Base-by-base conservation (phyloP, 2,888 invertebrate genomes). In the Callyntrura sp. region DNA sequence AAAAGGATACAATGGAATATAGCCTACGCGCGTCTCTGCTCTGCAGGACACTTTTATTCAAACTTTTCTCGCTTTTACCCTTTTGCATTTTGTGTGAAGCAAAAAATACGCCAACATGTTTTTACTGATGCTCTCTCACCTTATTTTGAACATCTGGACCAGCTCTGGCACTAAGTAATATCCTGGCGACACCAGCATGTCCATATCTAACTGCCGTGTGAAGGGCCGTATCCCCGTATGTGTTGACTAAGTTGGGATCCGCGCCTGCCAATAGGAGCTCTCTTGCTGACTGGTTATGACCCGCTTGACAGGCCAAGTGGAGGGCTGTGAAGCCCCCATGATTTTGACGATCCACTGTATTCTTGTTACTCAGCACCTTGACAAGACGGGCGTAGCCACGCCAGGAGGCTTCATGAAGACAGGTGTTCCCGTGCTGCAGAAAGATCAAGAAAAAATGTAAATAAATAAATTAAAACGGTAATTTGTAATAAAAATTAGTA, bases 161-260 rank as follows among this genome's bases (percentile, higher is more conserved):
- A 94, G 98, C 97, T 93, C 97, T 96, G 0, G 98, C 99, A 55
- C 98, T 98, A 93, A 99, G 97, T 84, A 99, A 96, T 93, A 99
- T 98, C 85, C 99, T 96, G 0, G 98, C 97, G 90, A 98, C 99
- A 1, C 99, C 99, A 0, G 98, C 98, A 95, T 99, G 99, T 0
- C 99, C 99, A 94, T 99, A 99, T 25, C 99, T 96, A 5, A 98
- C 98, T 0, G 98, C 97, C 2, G 99, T 99, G 95, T 99, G 99
- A 35, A 99, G 95, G 0, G 99, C 84, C 23, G 90, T 89, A 79
- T 90, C 91, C 20, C 93, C 93, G 73, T 92, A 92, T 0, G 93
- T 92, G 82, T 93, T 93, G 84, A 90, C 90, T 90, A 97, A 95
- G 94, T 98, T 98, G 0, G 98, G 97, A 94, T 97, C 97, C 90